phyloP scores from a whole-genome alignment of 2,888 invertebrate species.

The Ommatoiulus sabulosus region DNA sequence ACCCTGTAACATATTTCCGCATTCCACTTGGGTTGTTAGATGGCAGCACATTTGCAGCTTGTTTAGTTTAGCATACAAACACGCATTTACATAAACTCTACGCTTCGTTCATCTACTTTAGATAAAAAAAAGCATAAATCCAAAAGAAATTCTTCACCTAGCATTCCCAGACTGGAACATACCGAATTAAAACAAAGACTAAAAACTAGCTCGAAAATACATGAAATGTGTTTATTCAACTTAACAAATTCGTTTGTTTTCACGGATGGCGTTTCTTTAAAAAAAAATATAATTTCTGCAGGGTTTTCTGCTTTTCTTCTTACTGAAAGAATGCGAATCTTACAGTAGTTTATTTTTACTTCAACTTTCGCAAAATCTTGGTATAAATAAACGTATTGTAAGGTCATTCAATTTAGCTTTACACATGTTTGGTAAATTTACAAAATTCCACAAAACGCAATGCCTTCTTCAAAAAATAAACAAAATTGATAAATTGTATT shows the following conservation, averaged over 20 bases:
- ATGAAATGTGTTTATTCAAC: not conserved
- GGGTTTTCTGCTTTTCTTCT: too few relatives aligned
- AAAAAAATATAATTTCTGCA: too few relatives aligned
- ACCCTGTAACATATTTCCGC: not conserved
- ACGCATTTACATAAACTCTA: not conserved
- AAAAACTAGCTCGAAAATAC: not conserved
- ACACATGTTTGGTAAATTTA: too few relatives aligned
- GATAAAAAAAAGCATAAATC: not conserved
- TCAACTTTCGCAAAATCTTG: too few relatives aligned
- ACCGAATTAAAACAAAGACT: too few relatives aligned
- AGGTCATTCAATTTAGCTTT: too few relatives aligned
- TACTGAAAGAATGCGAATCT: too few relatives aligned
- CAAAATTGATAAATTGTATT: too few relatives aligned
- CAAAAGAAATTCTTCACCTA: not conserved
- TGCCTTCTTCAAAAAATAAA: too few relatives aligned
- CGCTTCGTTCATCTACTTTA: not conserved
- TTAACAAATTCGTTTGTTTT: not conserved
- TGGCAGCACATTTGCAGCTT: constrained; percentile 8
- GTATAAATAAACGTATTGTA: too few relatives aligned
- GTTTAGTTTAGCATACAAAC: not conserved
- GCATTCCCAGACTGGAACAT: not conserved
- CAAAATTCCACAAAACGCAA: too few relatives aligned
- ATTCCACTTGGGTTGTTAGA: constrained; percentile 11
- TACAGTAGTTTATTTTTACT: too few relatives aligned
- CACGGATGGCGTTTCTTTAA: not conserved